Evolutionary conservation across 2,797 vertebrate genomes (phyloP), one percentile per base, ranked within the genome.

Genomic region (Oryzias sinensis): DNA sequence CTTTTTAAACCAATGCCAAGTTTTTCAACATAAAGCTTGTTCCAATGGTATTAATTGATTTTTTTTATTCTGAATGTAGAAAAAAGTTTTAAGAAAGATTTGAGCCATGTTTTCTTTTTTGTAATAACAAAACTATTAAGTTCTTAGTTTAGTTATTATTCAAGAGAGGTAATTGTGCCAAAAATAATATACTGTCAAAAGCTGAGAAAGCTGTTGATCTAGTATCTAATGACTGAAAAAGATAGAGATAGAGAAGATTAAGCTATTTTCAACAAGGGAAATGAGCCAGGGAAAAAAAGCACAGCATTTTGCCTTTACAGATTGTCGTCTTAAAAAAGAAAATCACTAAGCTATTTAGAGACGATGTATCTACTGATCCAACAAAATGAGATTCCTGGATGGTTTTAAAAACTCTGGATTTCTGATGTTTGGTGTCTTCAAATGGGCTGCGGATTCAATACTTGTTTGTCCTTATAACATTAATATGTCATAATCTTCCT

Each of bases 261-360:
- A 56, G 55, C 58, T 62, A 37, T 82, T 75, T 70, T 51, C 47
- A 6, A 43, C 51, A 59, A 72, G 51, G 59, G 68, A 79, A 79
- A 79, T 83, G 66, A 81, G 70, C 51, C 61, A 24, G 43, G 53
- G 53, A 49, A 56, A 68, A 72, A 56, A 33, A 33, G 48, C 43
- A 59, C 18, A 62, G 47, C 56, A 33, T 9, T 71, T 64, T 62
- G 40, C 77, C 72, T 66, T 53, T 40, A 37, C 64, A 65, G 65
- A 65, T 53, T 70, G 52, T 68, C 64, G 70, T 73, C 74, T 62
- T 71, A 9, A 58, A 53, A 71, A 72, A 72, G 16, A 66, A 45
- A 71, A 63, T 56, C 70, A 68, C 54, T 16, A 51, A 66, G 65
- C 54, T 68, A 63, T 62, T 76, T 47, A 50, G 16, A 45, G 60